Evolutionary conservation across 2,113 vertebrate species (phyloP).

Genomic region (Percina caprodes): DNA sequence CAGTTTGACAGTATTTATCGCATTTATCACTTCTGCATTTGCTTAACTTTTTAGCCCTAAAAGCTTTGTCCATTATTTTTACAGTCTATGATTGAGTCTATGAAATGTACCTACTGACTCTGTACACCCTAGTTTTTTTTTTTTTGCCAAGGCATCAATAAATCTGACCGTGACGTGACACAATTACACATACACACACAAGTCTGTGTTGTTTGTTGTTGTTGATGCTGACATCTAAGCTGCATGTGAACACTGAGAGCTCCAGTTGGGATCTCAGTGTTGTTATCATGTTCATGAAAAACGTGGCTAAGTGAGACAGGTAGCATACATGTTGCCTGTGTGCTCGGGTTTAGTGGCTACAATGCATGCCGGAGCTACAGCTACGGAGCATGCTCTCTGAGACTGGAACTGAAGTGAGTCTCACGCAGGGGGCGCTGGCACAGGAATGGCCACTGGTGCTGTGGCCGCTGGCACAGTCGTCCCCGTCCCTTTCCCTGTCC

Average conservation of each 20-base stretch:
- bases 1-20: too few relatives aligned
- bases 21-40: too few relatives aligned
- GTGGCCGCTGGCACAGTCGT: conserved; percentile 24
- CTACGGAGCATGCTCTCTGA: conserved; percentile 67
- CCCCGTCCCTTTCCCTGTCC: conserved; percentile 11
- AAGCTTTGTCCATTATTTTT: too few relatives aligned
- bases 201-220: conserved; percentile 2
- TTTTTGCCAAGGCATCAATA: not conserved
- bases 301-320: conserved; percentile 7
- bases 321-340: conserved; percentile 13
- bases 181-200: not conserved
- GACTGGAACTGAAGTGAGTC: conserved; percentile 71
- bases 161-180: not conserved
- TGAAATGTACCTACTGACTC: not conserved
- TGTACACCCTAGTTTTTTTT: conserved; percentile 11
- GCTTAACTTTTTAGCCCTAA: too few relatives aligned
- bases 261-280: not conserved
- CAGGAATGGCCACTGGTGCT: conserved; percentile 60
- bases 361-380: conserved; percentile 58
- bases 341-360: conserved; percentile 64
- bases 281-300: not conserved
- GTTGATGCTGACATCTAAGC: not conserved
- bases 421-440: conserved; percentile 80
- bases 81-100: too few relatives aligned
- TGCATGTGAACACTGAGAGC: not conserved